Percentiles rank a stretch among this genome's conserved stretches.
Conservation (phyloP, 2,113 vertebrate species). For the Salvator merianae region DNA sequence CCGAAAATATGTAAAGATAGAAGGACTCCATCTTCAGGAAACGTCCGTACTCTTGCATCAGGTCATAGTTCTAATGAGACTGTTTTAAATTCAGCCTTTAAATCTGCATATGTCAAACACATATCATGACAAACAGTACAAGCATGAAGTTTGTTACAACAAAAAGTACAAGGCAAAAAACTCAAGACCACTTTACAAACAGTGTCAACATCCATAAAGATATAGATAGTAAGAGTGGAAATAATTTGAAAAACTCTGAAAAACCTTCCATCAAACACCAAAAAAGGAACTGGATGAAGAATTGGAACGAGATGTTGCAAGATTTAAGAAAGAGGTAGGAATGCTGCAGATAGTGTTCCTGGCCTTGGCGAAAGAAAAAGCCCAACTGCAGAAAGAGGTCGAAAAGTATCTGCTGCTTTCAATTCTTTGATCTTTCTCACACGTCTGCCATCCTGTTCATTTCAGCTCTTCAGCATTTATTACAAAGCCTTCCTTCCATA, state of each 20-base stretch:
- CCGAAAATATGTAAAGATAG: constrained; percentile 30
- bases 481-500: too few relatives aligned
- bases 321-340: too few relatives aligned
- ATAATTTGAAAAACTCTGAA: constrained; percentile 8
- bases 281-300: constrained; percentile 72
- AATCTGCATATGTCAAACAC: not conserved
- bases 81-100: constrained; percentile 23
- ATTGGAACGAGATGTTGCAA: constrained; percentile 75
- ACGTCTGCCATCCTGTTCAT: too few relatives aligned
- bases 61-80: constrained; percentile 12
- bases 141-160: constrained; percentile 5
- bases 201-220: not conserved
- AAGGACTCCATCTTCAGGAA: constrained; percentile 17
- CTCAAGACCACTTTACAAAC: constrained; percentile 13
- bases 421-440: too few relatives aligned
- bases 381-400: too few relatives aligned
- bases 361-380: too few relatives aligned
- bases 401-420: too few relatives aligned
- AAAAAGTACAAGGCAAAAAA: constrained; percentile 27
- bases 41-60: constrained; percentile 1
- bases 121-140: constrained; percentile 23
- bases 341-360: too few relatives aligned
- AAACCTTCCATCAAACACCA: constrained; percentile 18
- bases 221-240: constrained; percentile 31
- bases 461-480: too few relatives aligned